Evolutionary conservation across 2,797 vertebrate genomes (phyloP).

Genomic region (Taeniopygia guttata): DNA sequence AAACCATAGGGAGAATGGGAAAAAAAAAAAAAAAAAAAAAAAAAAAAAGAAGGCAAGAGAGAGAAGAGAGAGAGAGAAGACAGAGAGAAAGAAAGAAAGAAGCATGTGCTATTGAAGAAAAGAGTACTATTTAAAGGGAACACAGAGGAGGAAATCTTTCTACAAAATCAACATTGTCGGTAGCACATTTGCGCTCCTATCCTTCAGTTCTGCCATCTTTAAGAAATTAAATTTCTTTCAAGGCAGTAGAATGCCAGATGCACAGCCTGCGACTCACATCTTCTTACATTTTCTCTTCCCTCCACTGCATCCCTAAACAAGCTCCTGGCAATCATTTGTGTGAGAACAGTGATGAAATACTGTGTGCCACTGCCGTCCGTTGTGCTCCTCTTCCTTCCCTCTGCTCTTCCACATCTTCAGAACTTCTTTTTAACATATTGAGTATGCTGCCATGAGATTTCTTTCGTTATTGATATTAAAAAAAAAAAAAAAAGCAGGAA

Average conservation of each 20-base stretch:
- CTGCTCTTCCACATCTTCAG: background rate
- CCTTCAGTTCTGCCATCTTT: background rate
- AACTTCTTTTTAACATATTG: background rate
- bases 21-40: too few species aligned
- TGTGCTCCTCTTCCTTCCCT: background rate
- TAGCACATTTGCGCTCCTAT: background rate
- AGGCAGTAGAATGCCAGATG: background rate
- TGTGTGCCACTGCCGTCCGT: background rate
- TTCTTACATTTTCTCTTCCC: background rate
- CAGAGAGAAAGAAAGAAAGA: too few species aligned
- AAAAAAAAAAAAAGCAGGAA: background rate
- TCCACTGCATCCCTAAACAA: background rate
- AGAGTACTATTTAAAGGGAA: background rate
- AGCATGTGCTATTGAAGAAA: background rate
- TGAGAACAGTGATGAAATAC: background rate
- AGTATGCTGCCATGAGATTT: background rate
- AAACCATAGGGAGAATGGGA: accelerated
- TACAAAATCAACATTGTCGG: background rate
- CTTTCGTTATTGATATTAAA: background rate
- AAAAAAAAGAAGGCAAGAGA: background rate
- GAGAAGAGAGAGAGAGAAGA: accelerated
- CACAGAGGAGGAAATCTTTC: background rate
- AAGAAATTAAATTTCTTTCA: background rate
- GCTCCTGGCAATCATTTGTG: background rate
- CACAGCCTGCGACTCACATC: background rate